These are phyloP conservation scores for Heterocephalus glaber DNA, from an alignment of 2,113 vertebrate species.

Conservation along the genomic window DNA sequence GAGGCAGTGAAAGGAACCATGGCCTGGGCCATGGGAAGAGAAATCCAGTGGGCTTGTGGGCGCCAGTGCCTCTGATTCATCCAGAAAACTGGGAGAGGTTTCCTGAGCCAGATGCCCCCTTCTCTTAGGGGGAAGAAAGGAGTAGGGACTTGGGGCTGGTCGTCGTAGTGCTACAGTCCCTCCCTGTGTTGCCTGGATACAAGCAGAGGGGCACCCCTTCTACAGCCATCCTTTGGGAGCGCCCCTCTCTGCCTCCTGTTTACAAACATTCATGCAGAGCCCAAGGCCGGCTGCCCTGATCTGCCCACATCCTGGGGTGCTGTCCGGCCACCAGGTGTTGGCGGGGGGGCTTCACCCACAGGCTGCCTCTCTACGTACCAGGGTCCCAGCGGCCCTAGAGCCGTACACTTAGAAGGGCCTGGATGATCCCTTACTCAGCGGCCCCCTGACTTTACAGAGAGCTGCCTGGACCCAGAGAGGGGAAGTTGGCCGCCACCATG, in stretches of 20 bases:
- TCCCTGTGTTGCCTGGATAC: neutral
- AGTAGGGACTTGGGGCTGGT: neutral
- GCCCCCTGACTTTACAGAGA: neutral
- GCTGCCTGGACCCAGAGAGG: neutral
- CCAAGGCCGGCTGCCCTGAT: neutral
- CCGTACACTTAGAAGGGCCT: neutral
- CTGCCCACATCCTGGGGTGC: neutral
- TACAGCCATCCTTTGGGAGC: neutral
- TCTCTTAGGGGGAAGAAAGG: neutral
- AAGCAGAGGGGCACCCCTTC: neutral
- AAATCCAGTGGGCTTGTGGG: neutral
- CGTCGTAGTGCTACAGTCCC: neutral
- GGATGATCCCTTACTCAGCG: accelerated
- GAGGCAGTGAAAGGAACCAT: neutral
- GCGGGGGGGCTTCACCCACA: neutral
- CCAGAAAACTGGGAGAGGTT: neutral
- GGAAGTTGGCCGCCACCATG: neutral
- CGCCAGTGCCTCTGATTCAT: neutral
- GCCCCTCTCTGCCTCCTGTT: neutral
- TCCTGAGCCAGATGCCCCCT: neutral
- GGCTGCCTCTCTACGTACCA: neutral
- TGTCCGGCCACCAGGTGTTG: neutral
- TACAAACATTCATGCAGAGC: neutral
- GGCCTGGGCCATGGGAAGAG: neutral
- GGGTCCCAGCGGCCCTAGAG: neutral